Base-by-base conservation (phyloP, 2,888 invertebrate species). In the Troides helena region DNA sequence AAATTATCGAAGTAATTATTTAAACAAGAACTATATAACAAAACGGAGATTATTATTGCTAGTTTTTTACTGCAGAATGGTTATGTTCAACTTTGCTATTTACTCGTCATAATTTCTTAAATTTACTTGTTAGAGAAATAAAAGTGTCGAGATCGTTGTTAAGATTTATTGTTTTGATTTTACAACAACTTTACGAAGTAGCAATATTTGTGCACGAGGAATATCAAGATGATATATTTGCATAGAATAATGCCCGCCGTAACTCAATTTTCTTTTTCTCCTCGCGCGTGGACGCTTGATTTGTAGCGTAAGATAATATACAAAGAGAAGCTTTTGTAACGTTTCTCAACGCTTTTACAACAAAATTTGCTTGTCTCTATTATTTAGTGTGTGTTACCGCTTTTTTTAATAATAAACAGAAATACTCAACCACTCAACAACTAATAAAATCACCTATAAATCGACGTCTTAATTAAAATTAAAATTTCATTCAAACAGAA, bases 231-330 rank as follows among this genome's bases (percentile, higher is more conserved):
- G 88, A 87, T 90, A 90, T 90, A 90, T 90, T 90, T 90, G 87
- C 88, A 89, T 89, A 88, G 90, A 90, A 91, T 90, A 91, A 91
- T 91, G 90, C 86, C 86, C 87, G 85, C 81, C 63, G 90, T 91
- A 90, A 90, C 91, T 91, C 90, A 91, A 90, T 91, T 90, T 90
- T 90, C 89, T 89, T 91, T 90, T 90, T 89, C 88, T 90, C 88
- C 63, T 30, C 62, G 70, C 66, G 66, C n/a, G 50, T 58, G 66
- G 66, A 66, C 66, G 63, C 59, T 70, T 66, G 90, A 91, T 91
- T 90, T 91, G 91, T 91, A 89, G 90, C 89, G 81, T 81, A 81
- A 90, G 91, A 90, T 91, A 90, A 90, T 89, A 90, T 87, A 90
- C 89, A 90, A 89, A 90, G 88, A 88, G 90, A 86, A 85, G 88